Percentiles rank a stretch among this genome's conserved stretches.
These are phyloP conservation scores for Pelecanus crispus DNA, from an alignment of 2,113 vertebrate genomes.

Conservation along the genomic window DNA sequence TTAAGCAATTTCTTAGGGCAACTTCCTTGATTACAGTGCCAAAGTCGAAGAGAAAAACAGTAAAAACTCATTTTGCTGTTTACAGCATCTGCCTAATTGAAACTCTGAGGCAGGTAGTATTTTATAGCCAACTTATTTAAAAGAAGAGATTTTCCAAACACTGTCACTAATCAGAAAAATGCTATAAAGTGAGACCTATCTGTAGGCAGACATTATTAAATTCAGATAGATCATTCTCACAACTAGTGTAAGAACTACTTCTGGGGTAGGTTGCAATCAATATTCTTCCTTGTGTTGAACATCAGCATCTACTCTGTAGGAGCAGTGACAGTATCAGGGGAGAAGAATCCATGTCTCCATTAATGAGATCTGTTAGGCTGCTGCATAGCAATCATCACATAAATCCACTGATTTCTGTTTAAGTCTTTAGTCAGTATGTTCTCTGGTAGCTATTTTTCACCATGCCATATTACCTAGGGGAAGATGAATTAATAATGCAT, in stretches of 20 bases:
- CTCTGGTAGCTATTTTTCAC: constrained; percentile 53
- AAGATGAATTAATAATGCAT: constrained; percentile 55
- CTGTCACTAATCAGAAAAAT: background rate
- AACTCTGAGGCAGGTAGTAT: background rate
- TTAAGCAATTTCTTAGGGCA: background rate
- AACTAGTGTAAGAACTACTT: background rate
- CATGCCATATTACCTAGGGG: constrained; percentile 35
- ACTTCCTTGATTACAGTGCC: background rate
- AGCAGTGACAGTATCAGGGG: background rate
- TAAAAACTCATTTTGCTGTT: background rate
- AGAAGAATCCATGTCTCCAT: background rate
- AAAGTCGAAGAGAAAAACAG: background rate
- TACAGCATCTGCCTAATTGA: background rate
- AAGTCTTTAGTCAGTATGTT: constrained; percentile 45
- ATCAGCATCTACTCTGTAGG: background rate
- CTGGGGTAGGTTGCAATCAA: background rate
- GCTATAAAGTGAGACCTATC: background rate
- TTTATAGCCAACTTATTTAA: background rate
- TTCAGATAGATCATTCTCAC: background rate
- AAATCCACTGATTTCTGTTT: constrained; percentile 49
- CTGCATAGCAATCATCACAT: constrained; percentile 13
- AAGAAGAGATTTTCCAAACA: background rate
- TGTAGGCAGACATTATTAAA: background rate
- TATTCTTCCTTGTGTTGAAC: background rate
- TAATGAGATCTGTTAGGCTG: background rate